Percentiles rank a stretch among this genome's conserved stretches.
These are phyloP conservation scores for Lymantria monacha DNA, from an alignment of 2,888 invertebrate genomes.

Conservation along the genomic window DNA sequence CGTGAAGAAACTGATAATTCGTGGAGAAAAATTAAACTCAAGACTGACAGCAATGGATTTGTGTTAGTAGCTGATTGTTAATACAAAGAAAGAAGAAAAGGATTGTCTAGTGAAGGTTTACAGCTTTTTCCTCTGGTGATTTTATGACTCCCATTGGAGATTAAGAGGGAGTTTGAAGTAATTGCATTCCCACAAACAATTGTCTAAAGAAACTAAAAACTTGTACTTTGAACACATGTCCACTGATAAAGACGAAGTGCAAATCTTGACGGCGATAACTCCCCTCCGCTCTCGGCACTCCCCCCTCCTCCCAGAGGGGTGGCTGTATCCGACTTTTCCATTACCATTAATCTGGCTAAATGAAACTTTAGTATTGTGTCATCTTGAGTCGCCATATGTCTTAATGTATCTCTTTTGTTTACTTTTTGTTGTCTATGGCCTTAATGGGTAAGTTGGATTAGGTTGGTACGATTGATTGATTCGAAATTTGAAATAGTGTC, in stretches of 20 bases:
- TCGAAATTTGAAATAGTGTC: neutral
- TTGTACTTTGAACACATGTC: conserved; percentile 19
- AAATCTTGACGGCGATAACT: conserved; percentile 28
- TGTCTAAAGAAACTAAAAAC: too few species aligned
- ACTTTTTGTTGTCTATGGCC: conserved; percentile 16
- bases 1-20: too few species aligned
- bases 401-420: conserved; percentile 41
- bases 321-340: conserved; percentile 57
- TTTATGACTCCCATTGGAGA: too few species aligned
- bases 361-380: conserved; percentile 43
- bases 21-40: too few species aligned
- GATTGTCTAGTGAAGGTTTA: too few species aligned
- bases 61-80: too few species aligned
- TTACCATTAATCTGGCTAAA: conserved; percentile 54
- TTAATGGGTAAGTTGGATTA: neutral
- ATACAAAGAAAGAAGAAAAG: too few species aligned
- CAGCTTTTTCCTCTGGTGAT: too few species aligned
- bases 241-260: conserved; percentile 28
- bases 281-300: conserved; percentile 11
- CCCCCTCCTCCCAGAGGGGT: conserved; percentile 7
- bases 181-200: too few species aligned
- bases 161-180: too few species aligned
- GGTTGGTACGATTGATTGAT: neutral
- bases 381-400: conserved; percentile 47
- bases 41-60: too few species aligned